Conservation (phyloP, 2,113 vertebrate species). For the Microtus pennsylvanicus region DNA sequence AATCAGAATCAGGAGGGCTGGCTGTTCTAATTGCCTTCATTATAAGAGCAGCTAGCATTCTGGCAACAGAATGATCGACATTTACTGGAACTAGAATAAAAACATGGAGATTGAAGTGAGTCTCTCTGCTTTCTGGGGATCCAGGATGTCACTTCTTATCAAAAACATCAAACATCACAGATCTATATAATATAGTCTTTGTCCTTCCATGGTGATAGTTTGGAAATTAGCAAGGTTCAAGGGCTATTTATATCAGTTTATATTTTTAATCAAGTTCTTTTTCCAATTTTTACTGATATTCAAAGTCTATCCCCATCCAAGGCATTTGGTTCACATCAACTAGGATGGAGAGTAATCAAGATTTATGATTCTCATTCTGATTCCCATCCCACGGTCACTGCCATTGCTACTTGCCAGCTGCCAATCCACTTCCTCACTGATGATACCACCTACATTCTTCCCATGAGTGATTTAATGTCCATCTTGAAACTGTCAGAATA, state of each 20-base stretch:
- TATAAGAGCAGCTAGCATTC: slow-evolving; percentile 82
- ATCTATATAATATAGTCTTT: background rate
- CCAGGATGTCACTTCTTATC: slow-evolving; percentile 6
- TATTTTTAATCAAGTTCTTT: slow-evolving; percentile 87
- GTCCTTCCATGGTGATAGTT: slow-evolving; percentile 69
- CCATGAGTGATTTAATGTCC: slow-evolving; percentile 70
- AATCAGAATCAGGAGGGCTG: slow-evolving; percentile 79
- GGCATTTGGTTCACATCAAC: slow-evolving; percentile 87
- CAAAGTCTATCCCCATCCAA: slow-evolving; percentile 84
- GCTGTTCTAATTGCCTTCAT: slow-evolving; percentile 84
- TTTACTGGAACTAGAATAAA: background rate
- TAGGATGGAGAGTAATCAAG: slow-evolving; percentile 89
- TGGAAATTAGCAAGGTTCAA: slow-evolving; percentile 80
- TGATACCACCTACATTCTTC: slow-evolving; percentile 74
- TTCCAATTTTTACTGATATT: slow-evolving; percentile 85
- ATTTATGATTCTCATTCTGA: slow-evolving; percentile 87
- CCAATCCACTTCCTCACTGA: background rate
- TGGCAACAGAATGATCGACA: slow-evolving; percentile 30
- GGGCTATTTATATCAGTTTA: slow-evolving; percentile 87
- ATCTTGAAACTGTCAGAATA: slow-evolving; percentile 57
- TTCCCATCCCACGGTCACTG: slow-evolving; percentile 78
- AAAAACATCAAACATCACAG: background rate
- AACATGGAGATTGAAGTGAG: background rate
- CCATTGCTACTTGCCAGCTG: slow-evolving; percentile 65
- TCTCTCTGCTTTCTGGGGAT: background rate